Base-by-base conservation (phyloP, 2,888 invertebrate species). In the Anthophora plumipes region DNA sequence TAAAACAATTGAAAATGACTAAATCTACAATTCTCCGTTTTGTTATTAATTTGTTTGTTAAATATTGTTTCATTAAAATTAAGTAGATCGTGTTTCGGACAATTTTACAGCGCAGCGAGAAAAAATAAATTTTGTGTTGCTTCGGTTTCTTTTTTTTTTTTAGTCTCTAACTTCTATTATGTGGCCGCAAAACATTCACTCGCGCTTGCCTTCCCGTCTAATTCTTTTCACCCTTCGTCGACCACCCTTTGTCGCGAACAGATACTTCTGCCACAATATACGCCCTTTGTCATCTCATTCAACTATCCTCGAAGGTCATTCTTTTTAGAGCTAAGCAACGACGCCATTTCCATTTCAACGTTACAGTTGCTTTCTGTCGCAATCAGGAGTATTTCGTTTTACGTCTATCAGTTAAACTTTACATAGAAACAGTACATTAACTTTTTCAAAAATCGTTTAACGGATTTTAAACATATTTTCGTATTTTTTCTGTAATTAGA, bases 181-280 rank as follows among this genome's bases (percentile, higher is more conserved):
- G 48, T 48, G 17, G n/a, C 37, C 64, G 48, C n/a, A 12, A 48
- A 31, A 50, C 20, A 41, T 66, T 54, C 54, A 3, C 55, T 31
- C 68, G 54, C 55, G 31, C 31, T 31, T 31, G 31, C 31, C 31
- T 31, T 31, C 2, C 31, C 31, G n/a, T 57, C 25, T 55, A 43
- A 61, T 61, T 41, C 71, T 48, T 63, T 46, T 22, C 48, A 61
- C 61, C 41, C 61, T 61, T 60, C 70, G 52, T 14, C 60, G 61
- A 50, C 61, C 54, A 37, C 63, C 71, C 61, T 63, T 63, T 71
- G 63, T 63, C 61, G 52, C 71, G n/a, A 20, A 25, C 37, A 46
- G 41, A 39, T 41, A 71, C 54, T 54, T 71, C 31, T 20, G 39
- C 8, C 61, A 61, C 63, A 52, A 52, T 52, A 63, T 71, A 61